Evolutionary conservation across 2,113 vertebrate species (phyloP), one percentile per base, ranked within the genome.

Genomic region (Heloderma charlesbogerti): DNA sequence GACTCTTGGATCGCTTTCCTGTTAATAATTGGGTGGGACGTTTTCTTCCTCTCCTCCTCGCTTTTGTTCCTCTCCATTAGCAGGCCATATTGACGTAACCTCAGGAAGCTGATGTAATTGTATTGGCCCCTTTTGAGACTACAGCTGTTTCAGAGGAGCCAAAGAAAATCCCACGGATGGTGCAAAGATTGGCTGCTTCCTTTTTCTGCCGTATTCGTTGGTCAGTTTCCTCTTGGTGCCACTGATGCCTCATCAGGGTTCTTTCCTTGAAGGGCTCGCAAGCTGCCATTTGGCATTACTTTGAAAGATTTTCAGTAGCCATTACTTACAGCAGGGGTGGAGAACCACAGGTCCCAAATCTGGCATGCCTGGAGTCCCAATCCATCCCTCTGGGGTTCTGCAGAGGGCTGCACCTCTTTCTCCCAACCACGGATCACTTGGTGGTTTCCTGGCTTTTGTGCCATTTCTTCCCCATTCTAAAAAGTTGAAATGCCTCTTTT

Each of bases 81-180:
- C 45, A 0, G 0, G 63, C 84, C 7, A 31, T 63, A 66, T 37
- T 0, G 87, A 34, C 80, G 48, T 82, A 54, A 82, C 0, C 0
- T 87, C 69, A 60, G 91, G 78, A 92, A 93, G 72, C n/a, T 92
- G 87, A 93, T 87, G 57, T 86, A 84, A 89, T 86, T 86, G 48
- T 82, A 79, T 81, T 83, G 75, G 72, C 1, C 71, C 54, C 75
- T 57, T 88, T 72, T 92, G 40, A 0, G 13, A 91, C 79, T 94
- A 90, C 95, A 96, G 95, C 96, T 95, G 94, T 95, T 97, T 96
- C 94, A 94, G 96, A 94, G 43, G 57, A 93, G 67, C 57, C 27
- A 95, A 94, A 92, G 86, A 29, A 84, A 48, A 90, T 66, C 18
- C 43, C 63, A 29, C 40, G 40, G 60, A 51, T 31, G 69, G 86